These are phyloP conservation scores for Heterochromis multidens DNA, from an alignment of 2,113 vertebrate genomes.

Conservation along the genomic window DNA sequence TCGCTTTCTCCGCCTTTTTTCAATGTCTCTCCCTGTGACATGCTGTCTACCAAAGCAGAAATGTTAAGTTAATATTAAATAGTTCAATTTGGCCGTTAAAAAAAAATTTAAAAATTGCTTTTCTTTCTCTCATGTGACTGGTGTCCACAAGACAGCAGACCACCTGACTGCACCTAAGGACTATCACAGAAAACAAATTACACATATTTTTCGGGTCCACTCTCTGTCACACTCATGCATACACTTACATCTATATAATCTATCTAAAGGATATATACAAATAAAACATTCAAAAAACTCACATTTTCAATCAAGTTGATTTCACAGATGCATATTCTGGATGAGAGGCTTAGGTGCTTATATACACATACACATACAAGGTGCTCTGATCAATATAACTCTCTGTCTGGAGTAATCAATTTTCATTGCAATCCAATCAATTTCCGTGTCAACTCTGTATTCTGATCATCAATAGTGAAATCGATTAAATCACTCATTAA, in stretches of 20 bases:
- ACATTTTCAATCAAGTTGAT: neutral
- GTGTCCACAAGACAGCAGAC: constrained; percentile 37
- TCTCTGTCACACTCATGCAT: neutral
- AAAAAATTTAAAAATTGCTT: neutral
- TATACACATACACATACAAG: neutral
- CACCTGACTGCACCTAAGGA: constrained; percentile 36
- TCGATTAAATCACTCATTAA: constrained; percentile 48
- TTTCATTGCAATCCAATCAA: constrained; percentile 42
- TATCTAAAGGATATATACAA: neutral
- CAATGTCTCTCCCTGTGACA: neutral
- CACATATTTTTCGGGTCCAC: neutral
- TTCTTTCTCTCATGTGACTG: constrained; percentile 19
- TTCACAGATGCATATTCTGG: neutral
- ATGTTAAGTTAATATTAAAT: no score
- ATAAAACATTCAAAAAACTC: neutral
- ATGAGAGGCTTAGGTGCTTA: neutral
- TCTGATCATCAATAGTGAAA: constrained; percentile 43
- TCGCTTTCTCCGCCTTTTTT: neutral
- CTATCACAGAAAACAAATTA: constrained; percentile 52
- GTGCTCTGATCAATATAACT: constrained; percentile 18
- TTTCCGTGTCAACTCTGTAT: constrained; percentile 14
- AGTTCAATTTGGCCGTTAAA: neutral
- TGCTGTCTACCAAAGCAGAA: neutral
- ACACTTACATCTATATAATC: neutral
- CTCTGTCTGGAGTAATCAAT: constrained; percentile 42